Conservation (phyloP, 2,888 invertebrate genomes). For the Sarcophaga carnaria region DNA sequence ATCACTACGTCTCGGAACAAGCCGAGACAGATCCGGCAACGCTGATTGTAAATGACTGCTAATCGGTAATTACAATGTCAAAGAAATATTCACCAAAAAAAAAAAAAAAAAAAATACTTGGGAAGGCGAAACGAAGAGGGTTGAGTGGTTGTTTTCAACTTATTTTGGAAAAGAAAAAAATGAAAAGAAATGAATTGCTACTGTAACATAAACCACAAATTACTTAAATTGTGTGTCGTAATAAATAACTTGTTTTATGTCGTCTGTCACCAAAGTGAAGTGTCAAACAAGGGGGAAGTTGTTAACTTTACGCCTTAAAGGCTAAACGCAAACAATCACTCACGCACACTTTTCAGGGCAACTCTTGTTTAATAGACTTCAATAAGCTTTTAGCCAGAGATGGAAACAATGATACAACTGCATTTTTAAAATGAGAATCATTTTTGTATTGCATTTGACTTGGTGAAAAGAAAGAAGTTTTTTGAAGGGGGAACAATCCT, state of each 20-base stretch:
- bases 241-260: conserved; percentile 21
- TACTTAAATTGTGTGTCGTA: conserved; percentile 65
- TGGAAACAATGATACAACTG: neutral
- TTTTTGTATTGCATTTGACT: too few relatives aligned
- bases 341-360: neutral
- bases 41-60: conserved; percentile 39
- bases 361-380: neutral
- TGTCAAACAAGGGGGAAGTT: conserved; percentile 65
- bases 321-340: conserved; percentile 44
- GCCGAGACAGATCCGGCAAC: too few relatives aligned
- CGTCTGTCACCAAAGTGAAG: conserved; percentile 32
- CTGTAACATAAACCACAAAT: conserved; percentile 61
- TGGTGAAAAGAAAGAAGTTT: too few relatives aligned
- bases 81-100: conserved; percentile 39
- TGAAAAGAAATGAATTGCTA: neutral
- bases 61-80: conserved; percentile 59
- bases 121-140: conserved; percentile 12
- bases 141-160: neutral
- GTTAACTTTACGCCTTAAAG: conserved; percentile 64
- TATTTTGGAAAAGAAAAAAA: conserved; percentile 26
- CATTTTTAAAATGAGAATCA: neutral
- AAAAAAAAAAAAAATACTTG: conserved; percentile 37
- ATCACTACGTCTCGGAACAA: too few relatives aligned
- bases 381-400: neutral
- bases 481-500: too few relatives aligned